A percentile compares a stretch with the other conserved stretches of the same genome.
Evolutionary conservation across 2,888 invertebrate genomes (phyloP).

Genomic region (Andrena hattorfiana): DNA sequence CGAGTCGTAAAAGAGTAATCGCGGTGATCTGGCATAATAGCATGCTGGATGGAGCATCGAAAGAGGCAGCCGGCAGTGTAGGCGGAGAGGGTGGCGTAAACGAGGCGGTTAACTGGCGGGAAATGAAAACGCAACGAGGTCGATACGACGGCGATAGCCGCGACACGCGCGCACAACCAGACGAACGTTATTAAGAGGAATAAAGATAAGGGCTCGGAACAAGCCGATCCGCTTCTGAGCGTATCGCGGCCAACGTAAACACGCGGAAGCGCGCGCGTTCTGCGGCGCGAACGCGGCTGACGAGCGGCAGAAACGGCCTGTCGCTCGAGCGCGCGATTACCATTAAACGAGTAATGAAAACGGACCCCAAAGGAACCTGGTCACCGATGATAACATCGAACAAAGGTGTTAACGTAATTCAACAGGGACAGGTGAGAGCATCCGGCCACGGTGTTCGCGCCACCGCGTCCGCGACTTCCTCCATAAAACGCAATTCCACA

Average conservation of each 20-base stretch:
- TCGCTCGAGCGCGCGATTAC: constrained; percentile 65
- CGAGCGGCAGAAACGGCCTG: constrained; percentile 40
- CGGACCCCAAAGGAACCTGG: constrained; percentile 69
- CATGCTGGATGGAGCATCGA: neutral
- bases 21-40: neutral
- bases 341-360: constrained; percentile 72
- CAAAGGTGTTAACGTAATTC: constrained; percentile 77
- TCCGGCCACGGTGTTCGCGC: constrained; percentile 45
- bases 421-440: constrained; percentile 73
- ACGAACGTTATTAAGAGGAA: constrained; percentile 64
- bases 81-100: constrained; percentile 14
- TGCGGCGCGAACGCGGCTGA: constrained; percentile 46
- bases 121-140: constrained; percentile 45
- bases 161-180: constrained; percentile 37
- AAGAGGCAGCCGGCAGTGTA: neutral
- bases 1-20: constrained; percentile 29
- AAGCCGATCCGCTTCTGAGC: constrained; percentile 16
- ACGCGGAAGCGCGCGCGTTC: constrained; percentile 20
- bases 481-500: constrained; percentile 81
- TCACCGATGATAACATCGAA: constrained; percentile 75
- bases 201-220: constrained; percentile 61
- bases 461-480: constrained; percentile 70
- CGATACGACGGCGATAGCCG: constrained; percentile 46
- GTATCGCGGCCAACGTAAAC: constrained; percentile 33
- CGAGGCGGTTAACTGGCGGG: constrained; percentile 36